Conservation (phyloP, 2,797 vertebrate genomes). For the Anomalospiza imberbis region DNA sequence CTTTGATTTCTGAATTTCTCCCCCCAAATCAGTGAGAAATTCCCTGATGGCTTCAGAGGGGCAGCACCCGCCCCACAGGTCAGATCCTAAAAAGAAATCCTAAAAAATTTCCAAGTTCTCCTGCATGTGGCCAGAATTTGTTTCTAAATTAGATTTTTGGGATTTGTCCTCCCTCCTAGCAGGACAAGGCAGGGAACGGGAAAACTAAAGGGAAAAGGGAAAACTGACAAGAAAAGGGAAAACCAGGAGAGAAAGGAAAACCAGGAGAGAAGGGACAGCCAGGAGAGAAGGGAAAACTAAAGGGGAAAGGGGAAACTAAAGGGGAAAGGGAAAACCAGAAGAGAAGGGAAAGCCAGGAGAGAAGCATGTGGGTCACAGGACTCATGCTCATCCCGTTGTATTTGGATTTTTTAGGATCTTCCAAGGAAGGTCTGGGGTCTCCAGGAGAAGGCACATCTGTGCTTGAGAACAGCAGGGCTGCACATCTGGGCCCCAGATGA, state of each 20-base stretch:
- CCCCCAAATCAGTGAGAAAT: neutral
- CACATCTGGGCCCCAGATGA: slow-evolving; percentile 40
- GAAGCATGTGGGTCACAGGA: no score
- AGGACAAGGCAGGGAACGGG: no score
- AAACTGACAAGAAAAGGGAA: no score
- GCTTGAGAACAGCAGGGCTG: neutral
- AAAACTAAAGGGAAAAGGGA: no score
- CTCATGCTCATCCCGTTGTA: no score
- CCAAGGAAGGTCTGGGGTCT: neutral
- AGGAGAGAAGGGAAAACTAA: no score
- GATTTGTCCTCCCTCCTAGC: neutral
- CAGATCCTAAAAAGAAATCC: neutral
- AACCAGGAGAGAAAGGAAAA: no score
- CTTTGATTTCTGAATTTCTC: neutral
- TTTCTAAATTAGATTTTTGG: neutral
- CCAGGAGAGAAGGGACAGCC: no score
- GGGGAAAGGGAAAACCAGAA: no score
- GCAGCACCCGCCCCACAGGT: neutral
- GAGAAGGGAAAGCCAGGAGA: no score
- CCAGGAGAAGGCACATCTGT: slow-evolving; percentile 16
- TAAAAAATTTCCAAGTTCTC: neutral
- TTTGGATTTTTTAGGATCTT: neutral
- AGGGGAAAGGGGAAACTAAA: no score
- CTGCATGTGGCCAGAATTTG: fast-evolving
- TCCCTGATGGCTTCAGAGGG: neutral